Base-by-base conservation (phyloP, 92 coral and sea anemone genomes). In the Bergia sp. region DNA sequence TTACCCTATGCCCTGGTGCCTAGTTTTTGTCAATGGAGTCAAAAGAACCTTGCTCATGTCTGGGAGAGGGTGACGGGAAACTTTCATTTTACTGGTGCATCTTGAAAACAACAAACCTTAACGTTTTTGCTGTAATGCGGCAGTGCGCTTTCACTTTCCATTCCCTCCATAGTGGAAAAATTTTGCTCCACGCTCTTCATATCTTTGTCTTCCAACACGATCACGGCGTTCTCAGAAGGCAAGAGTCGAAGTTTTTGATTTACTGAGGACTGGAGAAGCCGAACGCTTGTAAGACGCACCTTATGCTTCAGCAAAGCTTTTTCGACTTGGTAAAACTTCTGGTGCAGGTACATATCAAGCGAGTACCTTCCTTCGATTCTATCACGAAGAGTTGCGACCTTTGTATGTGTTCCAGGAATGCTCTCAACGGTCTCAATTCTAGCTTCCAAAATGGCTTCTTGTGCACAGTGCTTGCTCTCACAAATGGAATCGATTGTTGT, bases 291-390 rank as follows among this genome's bases (percentile, higher is more conserved):
- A 80, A 97, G 94, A 50, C 98, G 91, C 82, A 90, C 88, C 13
- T 61, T 91, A 61, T 94, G 87, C 82, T 91, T 89, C 37, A 95
- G 37, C 16, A 85, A 50, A 16, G 85, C 80, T 55, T 37, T 87
- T 73, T 91, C 96, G 50, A 92, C 69, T n/a, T 89, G 97, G 82
- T 91, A 95, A 58, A 97, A 93, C 84, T 97, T 97, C 71, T 97
- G 96, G 80, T 97, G 98, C 65, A 97, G 81, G 45, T 95, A 95
- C 99, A 97, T 97, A 18, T 96, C 97, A 2, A 95, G 65, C 0
- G 97, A 50, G 72, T 92, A 88, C 58, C 73, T 90, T 10, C 92
- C 91, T 39, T 76, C 90, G 47, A 47, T 40, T 9, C 85, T 71
- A 82, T 94, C 96, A 23, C 87, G 88, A 69, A 97, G 83, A 16